Percentiles rank a stretch among this genome's conserved stretches.
Conservation (phyloP, 2,888 invertebrate genomes). For the Tetrapedia diversipes region DNA sequence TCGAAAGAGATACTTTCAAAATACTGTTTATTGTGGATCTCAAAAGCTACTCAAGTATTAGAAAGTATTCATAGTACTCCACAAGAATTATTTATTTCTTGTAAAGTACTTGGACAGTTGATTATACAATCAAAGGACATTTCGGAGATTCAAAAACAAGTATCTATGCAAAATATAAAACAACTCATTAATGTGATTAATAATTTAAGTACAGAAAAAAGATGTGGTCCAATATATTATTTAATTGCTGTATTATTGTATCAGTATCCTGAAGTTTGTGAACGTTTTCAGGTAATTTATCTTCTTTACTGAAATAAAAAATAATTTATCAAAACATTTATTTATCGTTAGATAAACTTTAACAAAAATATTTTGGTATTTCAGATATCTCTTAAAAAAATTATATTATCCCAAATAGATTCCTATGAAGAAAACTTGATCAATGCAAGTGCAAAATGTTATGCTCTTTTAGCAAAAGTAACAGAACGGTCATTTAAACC, state of each 20-base stretch:
- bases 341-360: slow-evolving; percentile 12
- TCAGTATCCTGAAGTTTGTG: slow-evolving; percentile 78
- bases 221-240: slow-evolving; percentile 69
- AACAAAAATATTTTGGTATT: slow-evolving; percentile 37
- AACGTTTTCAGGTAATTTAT: slow-evolving; percentile 74
- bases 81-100: slow-evolving; percentile 68
- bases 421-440: slow-evolving; percentile 69
- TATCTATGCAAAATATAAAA: slow-evolving; percentile 78
- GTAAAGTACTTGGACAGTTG: slow-evolving; percentile 70
- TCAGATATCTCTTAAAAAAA: slow-evolving; percentile 71
- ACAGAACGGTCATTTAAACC: slow-evolving; percentile 76
- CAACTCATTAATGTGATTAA: slow-evolving; percentile 71
- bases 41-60: slow-evolving; percentile 73
- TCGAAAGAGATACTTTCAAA: slow-evolving; percentile 70
- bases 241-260: slow-evolving; percentile 74
- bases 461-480: slow-evolving; percentile 73
- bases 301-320: background rate
- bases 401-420: slow-evolving; percentile 74
- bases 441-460: slow-evolving; percentile 75
- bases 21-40: slow-evolving; percentile 75
- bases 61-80: slow-evolving; percentile 68
- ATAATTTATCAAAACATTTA: background rate
- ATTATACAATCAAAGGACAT: slow-evolving; percentile 71
- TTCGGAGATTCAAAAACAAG: slow-evolving; percentile 76
- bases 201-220: slow-evolving; percentile 57